phyloP scores from a whole-genome alignment of 2,888 invertebrate genomes.

The Frankliniella fusca region DNA sequence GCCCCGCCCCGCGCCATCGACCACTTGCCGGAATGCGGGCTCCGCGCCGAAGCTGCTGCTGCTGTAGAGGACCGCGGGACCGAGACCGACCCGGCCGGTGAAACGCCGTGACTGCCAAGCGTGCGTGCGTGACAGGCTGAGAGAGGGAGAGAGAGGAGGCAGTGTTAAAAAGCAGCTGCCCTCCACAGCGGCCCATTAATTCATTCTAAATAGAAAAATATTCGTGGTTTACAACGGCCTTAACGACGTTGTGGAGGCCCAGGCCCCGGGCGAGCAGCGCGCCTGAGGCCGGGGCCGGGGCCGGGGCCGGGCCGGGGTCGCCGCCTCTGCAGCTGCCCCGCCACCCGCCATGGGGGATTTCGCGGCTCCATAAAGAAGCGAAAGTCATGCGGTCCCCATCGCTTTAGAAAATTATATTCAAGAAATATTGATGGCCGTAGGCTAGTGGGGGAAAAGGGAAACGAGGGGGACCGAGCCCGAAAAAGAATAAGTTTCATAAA shows the following conservation, averaged over 20 bases:
- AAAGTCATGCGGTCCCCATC: no score
- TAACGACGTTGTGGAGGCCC: neutral
- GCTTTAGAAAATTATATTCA: no score
- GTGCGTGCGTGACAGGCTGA: no score
- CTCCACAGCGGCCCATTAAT: neutral
- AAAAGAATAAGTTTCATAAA: no score
- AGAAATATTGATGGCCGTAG: no score
- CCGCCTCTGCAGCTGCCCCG: neutral
- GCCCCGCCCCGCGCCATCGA: neutral
- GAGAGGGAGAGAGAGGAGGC: neutral
- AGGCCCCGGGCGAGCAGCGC: neutral
- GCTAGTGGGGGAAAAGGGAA: no score
- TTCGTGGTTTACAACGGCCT: neutral
- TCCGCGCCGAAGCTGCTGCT: neutral
- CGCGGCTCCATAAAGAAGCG: no score
- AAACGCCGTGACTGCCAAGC: no score
- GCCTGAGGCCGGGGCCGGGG: neutral
- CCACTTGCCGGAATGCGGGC: conserved; percentile 6
- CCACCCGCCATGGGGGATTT: no score
- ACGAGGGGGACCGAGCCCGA: no score
- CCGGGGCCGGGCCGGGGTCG: neutral
- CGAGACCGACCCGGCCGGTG: no score
- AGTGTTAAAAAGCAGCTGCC: neutral
- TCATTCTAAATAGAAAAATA: neutral
- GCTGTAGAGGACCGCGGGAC: neutral